A percentile compares a stretch with the other conserved stretches of the same genome.
These are phyloP conservation scores for Yasuhikotakia modesta DNA, from an alignment of 2,797 vertebrate species.

Conservation along the genomic window DNA sequence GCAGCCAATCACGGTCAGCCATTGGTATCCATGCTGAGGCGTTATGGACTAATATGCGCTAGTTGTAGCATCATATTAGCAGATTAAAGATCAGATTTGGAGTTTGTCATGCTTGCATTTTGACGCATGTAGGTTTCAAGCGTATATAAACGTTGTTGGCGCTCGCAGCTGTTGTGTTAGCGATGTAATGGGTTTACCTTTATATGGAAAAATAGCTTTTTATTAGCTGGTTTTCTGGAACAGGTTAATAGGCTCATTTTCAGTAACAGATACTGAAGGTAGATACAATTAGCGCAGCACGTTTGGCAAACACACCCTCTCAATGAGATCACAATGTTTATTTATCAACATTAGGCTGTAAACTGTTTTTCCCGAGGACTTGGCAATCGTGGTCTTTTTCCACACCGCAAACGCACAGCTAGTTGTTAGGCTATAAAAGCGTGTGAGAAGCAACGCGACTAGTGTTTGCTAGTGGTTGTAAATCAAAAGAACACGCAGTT, in stretches of 20 bases:
- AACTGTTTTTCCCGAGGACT: slow-evolving; percentile 61
- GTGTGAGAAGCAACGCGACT: slow-evolving; percentile 55
- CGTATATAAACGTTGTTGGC: slow-evolving; percentile 54
- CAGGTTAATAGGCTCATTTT: slow-evolving; percentile 72
- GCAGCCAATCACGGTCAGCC: slow-evolving; percentile 26
- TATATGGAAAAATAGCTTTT: slow-evolving; percentile 74
- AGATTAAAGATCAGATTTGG: background rate
- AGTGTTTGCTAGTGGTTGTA: slow-evolving; percentile 37
- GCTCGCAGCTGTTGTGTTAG: slow-evolving; percentile 59
- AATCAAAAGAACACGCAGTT: slow-evolving; percentile 31
- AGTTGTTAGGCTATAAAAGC: slow-evolving; percentile 61
- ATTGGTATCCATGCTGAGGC: background rate
- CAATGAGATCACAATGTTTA: slow-evolving; percentile 59
- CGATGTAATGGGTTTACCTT: slow-evolving; percentile 62
- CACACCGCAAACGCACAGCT: slow-evolving; percentile 54
- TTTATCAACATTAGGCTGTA: slow-evolving; percentile 59
- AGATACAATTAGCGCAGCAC: slow-evolving; percentile 62
- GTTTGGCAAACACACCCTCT: slow-evolving; percentile 61
- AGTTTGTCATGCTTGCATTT: background rate
- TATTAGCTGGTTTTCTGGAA: slow-evolving; percentile 66
- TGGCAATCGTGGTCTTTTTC: slow-evolving; percentile 61
- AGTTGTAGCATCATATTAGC: background rate
- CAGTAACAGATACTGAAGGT: slow-evolving; percentile 66
- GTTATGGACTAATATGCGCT: slow-evolving; percentile 3
- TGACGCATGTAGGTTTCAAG: background rate